Base-by-base conservation (phyloP, 1,140 invertebrate species). In the Sinonovacula constricta region DNA sequence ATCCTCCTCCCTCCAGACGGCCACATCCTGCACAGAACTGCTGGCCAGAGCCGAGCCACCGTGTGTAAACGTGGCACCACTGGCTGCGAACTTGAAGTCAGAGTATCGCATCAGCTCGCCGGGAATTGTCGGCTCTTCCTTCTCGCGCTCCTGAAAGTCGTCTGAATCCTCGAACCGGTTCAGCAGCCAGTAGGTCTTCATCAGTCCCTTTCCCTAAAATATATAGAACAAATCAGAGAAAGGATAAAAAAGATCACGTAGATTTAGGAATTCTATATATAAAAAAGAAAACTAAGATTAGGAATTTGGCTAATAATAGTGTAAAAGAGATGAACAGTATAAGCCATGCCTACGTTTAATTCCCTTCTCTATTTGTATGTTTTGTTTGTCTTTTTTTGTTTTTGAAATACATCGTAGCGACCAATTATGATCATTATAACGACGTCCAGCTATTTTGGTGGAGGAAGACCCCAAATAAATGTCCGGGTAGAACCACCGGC, bases 141-240 rank as follows among this genome's bases (percentile, higher is more conserved):
- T 30, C 14, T 68, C 34, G 18, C 26, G 15, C 14, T 59, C 68
- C 10, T 60, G 31, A 3, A 28, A 45, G 2, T 3, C 33, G 18
- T 71, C 68, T 5, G n/a, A 36, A 10, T 71, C 68, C 10, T 74
- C 60, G 54, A 39, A 65, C 15, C 62, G 45, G 18, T 65, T 65
- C 7, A 57, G 14, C 12, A 75, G 34, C 95, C 95, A 97, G 90
- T 95, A 97, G 0, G 96, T 97, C 72, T 94, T 94, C 94, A 96
- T 95, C 87, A 93, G 93, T 45, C 96, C 96, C 91, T 96, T 97
- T 63, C 95, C 96, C 81, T 83, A 24, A 30, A 59, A 22, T 22
- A 65, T 34, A 51, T 59, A n/a, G n/a, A n/a, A n/a, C n/a, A n/a
- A n/a, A n/a, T n/a, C n/a, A n/a, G n/a, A n/a, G n/a, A n/a, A n/a